Evolutionary conservation across 2,113 vertebrate genomes (phyloP).

Genomic region (Synodontis membranacea): DNA sequence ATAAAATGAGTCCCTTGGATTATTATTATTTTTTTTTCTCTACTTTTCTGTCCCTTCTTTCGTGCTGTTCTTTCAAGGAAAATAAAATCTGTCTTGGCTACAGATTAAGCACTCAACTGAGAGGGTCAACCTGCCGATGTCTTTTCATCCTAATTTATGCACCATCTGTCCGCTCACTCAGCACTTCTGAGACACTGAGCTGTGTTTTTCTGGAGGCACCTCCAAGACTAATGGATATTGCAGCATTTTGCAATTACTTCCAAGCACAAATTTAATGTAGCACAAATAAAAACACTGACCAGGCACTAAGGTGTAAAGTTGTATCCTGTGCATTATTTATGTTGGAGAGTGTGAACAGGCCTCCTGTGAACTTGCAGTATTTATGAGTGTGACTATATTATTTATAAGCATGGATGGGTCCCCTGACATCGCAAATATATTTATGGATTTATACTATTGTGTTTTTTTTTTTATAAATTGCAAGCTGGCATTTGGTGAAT

Average conservation of each 20-base stretch:
- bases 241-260: constrained; percentile 62
- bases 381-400: constrained; percentile 11
- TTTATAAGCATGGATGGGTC: constrained; percentile 14
- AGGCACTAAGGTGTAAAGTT: constrained; percentile 29
- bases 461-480: constrained; percentile 4
- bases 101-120: constrained; percentile 70
- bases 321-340: constrained; percentile 34
- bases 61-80: constrained; percentile 69
- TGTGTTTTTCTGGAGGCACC: constrained; percentile 56
- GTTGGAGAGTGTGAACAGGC: constrained; percentile 15
- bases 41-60: constrained; percentile 45
- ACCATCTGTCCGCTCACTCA: constrained; percentile 73
- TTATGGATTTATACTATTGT: constrained; percentile 1
- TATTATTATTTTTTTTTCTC: constrained; percentile 28
- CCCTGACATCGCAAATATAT: not conserved
- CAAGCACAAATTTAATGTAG: constrained; percentile 41
- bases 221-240: constrained; percentile 63
- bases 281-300: constrained; percentile 32
- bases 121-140: constrained; percentile 65
- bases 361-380: constrained; percentile 14
- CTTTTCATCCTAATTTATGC: constrained; percentile 74
- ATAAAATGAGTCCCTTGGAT: constrained; percentile 64
- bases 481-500: not conserved
- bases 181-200: constrained; percentile 68
- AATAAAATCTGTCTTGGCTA: constrained; percentile 74